These are phyloP conservation scores for Hemicentrotus pulcherrimus DNA, from an alignment of 35 echinoderm and acorn worm genomes.

Conservation along the genomic window DNA sequence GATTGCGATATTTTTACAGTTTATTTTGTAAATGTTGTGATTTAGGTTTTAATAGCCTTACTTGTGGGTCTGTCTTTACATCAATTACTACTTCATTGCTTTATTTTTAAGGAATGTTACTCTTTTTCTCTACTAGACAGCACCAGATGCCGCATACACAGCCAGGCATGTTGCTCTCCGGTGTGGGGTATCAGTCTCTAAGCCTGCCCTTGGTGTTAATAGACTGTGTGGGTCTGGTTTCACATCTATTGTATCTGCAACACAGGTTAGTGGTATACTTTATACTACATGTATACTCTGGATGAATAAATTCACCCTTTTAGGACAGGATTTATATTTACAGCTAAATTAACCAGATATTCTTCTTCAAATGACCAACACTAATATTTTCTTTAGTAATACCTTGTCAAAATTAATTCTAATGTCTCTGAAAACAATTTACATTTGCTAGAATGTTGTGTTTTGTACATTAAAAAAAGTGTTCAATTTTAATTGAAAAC, in stretches of 20 bases:
- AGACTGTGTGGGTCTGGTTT: conserved; percentile 96
- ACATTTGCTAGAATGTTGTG: no score
- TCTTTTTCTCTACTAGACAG: conserved; percentile 59
- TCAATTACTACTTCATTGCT: not conserved
- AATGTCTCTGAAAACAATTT: no score
- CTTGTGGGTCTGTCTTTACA: not conserved
- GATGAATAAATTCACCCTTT: not conserved
- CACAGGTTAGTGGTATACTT: conserved; percentile 60
- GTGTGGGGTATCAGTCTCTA: conserved; percentile 64
- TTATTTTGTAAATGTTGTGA: no score
- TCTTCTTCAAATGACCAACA: no score
- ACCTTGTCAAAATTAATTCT: no score
- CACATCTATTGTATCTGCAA: conserved; percentile 82
- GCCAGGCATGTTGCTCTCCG: conserved; percentile 82
- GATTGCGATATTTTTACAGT: no score
- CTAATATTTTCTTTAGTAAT: no score
- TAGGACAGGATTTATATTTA: no score
- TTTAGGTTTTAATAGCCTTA: not conserved
- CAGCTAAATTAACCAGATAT: no score
- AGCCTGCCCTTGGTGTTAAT: conserved; percentile 89
- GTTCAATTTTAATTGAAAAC: no score
- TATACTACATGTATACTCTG: not conserved
- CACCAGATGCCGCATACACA: conserved; percentile 89
- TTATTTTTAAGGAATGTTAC: not conserved
- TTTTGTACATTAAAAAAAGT: no score